These are phyloP conservation scores for Gambusia yucatana DNA, from an alignment of 2,797 vertebrate genomes.

Conservation along the genomic window DNA sequence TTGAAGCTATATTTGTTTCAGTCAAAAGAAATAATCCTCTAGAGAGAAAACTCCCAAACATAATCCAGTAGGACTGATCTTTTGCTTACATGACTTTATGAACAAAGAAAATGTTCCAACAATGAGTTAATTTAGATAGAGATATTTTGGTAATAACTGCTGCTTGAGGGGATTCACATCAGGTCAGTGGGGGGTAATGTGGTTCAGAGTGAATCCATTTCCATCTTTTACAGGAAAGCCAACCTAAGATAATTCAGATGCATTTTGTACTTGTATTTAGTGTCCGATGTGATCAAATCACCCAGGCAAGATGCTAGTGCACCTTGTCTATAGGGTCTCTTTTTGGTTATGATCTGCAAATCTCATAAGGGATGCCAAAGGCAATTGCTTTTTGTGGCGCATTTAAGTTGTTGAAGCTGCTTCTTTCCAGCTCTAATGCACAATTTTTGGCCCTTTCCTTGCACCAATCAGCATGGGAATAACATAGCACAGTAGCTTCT, in stretches of 20 bases:
- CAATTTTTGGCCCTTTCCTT: background rate
- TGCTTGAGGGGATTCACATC: background rate
- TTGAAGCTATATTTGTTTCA: background rate
- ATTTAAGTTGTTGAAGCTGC: background rate
- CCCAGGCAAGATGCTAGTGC: background rate
- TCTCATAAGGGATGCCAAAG: no score
- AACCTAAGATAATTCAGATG: background rate
- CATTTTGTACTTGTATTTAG: background rate
- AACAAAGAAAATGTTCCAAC: background rate
- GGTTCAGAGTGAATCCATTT: background rate
- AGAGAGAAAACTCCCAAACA: background rate
- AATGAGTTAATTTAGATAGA: background rate
- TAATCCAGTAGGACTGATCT: background rate
- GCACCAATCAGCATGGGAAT: background rate
- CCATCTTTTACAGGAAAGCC: background rate
- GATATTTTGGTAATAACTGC: background rate
- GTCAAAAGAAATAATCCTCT: background rate
- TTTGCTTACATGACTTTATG: background rate
- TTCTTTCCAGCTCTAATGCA: background rate
- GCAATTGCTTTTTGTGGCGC: background rate
- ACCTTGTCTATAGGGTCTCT: background rate
- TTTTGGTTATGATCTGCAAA: background rate
- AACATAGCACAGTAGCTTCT: background rate
- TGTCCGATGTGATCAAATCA: background rate
- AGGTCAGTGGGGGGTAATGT: background rate